Evolutionary conservation across 2,797 vertebrate genomes (phyloP).

Genomic region (Eurystomus glaucurus): DNA sequence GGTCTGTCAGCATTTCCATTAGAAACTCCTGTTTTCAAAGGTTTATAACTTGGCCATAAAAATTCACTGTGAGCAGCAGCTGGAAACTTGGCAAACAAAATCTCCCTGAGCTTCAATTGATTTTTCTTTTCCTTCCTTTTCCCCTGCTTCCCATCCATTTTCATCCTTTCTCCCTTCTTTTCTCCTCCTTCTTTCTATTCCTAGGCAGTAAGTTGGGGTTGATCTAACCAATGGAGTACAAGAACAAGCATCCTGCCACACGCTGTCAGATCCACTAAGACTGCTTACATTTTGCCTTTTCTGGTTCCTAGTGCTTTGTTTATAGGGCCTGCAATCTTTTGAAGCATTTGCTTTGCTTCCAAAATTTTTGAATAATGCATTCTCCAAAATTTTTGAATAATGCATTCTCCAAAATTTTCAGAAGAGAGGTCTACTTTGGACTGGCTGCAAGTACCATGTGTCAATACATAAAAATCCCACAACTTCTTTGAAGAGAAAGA

Average conservation of each 20-base stretch:
- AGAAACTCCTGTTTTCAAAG: constrained; percentile 80
- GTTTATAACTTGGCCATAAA: constrained; percentile 83
- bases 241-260: neutral
- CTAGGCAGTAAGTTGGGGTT: neutral
- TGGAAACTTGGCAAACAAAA: constrained; percentile 71
- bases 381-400: neutral
- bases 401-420: neutral
- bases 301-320: neutral
- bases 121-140: constrained; percentile 55
- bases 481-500: neutral
- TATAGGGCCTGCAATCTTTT: neutral
- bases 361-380: neutral
- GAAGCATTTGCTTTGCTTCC: neutral
- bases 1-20: constrained; percentile 80
- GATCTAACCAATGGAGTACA: neutral
- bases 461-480: too few species aligned
- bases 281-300: neutral
- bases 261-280: rapidly evolving
- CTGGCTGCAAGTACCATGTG: neutral
- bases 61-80: constrained; percentile 77
- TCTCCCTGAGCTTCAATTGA: constrained; percentile 9
- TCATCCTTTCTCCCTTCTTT: neutral
- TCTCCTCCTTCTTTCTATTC: neutral
- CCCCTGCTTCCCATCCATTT: neutral
- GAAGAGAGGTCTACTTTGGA: neutral